Evolutionary conservation across 2,113 vertebrate species (phyloP), one percentile per base, ranked within the genome.

Genomic region (Aegypius monachus): DNA sequence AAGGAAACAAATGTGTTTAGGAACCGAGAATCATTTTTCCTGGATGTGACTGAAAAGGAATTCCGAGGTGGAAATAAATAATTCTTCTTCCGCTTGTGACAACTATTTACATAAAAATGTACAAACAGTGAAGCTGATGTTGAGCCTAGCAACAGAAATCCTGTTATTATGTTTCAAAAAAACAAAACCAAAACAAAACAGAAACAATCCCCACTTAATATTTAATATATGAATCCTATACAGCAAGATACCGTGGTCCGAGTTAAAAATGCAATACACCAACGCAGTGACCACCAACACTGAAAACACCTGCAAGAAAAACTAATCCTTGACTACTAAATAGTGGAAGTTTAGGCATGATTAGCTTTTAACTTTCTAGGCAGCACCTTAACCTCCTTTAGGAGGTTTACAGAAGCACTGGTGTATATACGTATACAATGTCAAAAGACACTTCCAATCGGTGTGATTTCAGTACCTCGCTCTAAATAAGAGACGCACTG

Each of bases 21-120:
- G 95, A 93, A 92, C 88, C 31, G 56, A 77, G 97, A 96, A 88
- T 91, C 21, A 25, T 91, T 81, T 97, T 90, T 97, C 94, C 81
- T 88, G 90, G 85, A 96, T 93, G 75, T 86, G 91, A 87, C 29
- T 40, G 87, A 85, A 78, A 87, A 96, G 85, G 97, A 97, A 95
- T 97, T 95, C 97, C 10, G 91, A 95, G 95, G 95, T 94, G 97
- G 97, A 98, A 98, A 98, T 98, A 98, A 98, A 98, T 98, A 98
- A 98, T 94, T 95, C 96, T 96, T 97, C 96, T 95, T 97, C 94
- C 40, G 40, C 93, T 93, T 95, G 97, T 97, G 96, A 98, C 97
- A 98, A 97, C 93, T 98, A 98, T 98, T 98, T 98, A 98, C 98
- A 98, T 29, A 97, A 97, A 96, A 98, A 98, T 97, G 97, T 98